Evolutionary conservation across 2,797 vertebrate species (phyloP).

Genomic region (Moxostoma hubbsi): DNA sequence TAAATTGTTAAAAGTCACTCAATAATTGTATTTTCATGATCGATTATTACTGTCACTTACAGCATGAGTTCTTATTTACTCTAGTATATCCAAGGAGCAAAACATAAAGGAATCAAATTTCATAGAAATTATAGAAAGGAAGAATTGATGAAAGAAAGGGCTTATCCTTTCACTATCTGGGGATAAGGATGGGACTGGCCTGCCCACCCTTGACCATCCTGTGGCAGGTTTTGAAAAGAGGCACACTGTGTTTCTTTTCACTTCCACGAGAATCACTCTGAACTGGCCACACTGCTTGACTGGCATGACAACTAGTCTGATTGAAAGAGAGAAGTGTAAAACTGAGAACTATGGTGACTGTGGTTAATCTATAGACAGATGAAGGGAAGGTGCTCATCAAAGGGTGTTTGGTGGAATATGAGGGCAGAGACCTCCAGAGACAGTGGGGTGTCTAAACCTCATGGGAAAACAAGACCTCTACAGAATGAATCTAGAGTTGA

Average conservation of each 20-base stretch:
- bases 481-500: too few species aligned
- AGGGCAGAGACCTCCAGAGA: conserved; percentile 46
- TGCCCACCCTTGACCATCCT: conserved; percentile 52
- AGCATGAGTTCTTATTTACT: too few species aligned
- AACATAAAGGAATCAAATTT: too few species aligned
- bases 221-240: conserved; percentile 71
- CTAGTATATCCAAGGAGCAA: too few species aligned
- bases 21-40: too few species aligned
- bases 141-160: conserved; percentile 38
- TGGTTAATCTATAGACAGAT: conserved; percentile 49
- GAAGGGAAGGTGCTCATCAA: conserved; percentile 53
- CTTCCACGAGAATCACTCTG: conserved; percentile 73
- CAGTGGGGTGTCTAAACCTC: conserved; percentile 50
- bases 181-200: conserved; percentile 43
- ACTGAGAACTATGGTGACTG: neutral
- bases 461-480: conserved; percentile 50
- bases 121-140: neutral
- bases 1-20: too few species aligned
- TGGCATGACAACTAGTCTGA: conserved; percentile 67
- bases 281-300: conserved; percentile 74
- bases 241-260: conserved; percentile 66
- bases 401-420: conserved; percentile 47
- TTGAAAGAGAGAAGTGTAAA: conserved; percentile 36
- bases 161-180: conserved; percentile 66
- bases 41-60: too few species aligned